Evolutionary conservation across 1,140 invertebrate genomes (phyloP), one percentile per base, ranked within the genome.

Genomic region (Maniola jurtina): DNA sequence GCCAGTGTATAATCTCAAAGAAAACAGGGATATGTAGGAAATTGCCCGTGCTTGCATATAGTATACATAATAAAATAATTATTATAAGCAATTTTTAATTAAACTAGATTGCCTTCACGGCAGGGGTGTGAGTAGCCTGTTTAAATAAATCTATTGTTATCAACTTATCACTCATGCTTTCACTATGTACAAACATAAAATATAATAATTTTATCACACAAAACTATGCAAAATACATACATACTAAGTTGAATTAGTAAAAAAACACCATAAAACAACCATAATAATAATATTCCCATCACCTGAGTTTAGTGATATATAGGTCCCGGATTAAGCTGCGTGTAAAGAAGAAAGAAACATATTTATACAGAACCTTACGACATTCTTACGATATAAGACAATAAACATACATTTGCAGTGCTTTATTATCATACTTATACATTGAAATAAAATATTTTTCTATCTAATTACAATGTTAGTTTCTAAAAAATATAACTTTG

Each of bases 291-390:
- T 80, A 86, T 72, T 85, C 84, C 88, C 88, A 83, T 91, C 90
- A 91, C 89, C 90, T 91, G 88, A 72, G 76, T 90, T 91, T 90
- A 91, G 83, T 91, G 90, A 90, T 92, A 92, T 79, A 91, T 89
- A 88, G 90, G 85, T 90, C 91, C 91, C 89, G 89, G 91, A 86
- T 92, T 92, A 92, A 90, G 91, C 91, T 92, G 91, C 91, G 70
- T 92, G 91, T 88, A 91, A 91, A 90, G 83, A 90, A 75, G 68
- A 76, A 80, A 89, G 80, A 88, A 83, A 84, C 75, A 78, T 80
- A 83, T 84, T 85, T 86, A 83, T 82, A 85, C 54, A 50, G 48
- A 50, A 11, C 15, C 34, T 55, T 55, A 55, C 52, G 52, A 55
- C 52, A 55, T 55, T 55, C 52, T 55, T 55, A 55, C 52, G 33